These are phyloP conservation scores for Perognathus longimembris DNA, from an alignment of 2,113 vertebrate genomes.

Conservation along the genomic window DNA sequence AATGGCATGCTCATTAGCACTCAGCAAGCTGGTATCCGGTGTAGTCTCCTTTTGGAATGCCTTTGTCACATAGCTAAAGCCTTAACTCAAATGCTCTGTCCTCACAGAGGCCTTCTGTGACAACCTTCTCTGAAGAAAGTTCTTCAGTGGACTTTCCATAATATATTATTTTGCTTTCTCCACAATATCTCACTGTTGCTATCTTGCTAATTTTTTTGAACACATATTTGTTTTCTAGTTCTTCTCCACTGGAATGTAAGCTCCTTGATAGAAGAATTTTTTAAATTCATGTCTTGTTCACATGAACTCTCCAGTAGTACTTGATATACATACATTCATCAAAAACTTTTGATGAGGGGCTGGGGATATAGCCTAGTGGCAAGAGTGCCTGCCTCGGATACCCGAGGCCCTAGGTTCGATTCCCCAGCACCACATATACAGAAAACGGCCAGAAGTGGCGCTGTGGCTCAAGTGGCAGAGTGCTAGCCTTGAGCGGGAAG, in stretches of 20 bases:
- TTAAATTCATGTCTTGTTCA: not conserved
- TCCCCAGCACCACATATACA: too few species aligned
- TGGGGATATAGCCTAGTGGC: too few species aligned
- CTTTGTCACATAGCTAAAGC: not conserved
- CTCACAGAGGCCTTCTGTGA: not conserved
- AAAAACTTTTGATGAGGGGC: too few species aligned
- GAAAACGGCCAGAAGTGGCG: too few species aligned
- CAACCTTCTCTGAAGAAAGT: not conserved
- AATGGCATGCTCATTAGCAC: not conserved
- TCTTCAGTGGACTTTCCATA: not conserved
- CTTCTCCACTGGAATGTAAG: not conserved
- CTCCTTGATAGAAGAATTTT: not conserved
- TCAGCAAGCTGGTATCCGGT: not conserved
- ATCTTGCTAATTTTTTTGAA: constrained; percentile 22
- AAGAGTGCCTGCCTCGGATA: too few species aligned
- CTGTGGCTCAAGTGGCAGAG: too few species aligned
- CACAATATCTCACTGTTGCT: not conserved
- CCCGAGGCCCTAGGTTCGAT: too few species aligned
- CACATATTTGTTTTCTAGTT: not conserved
- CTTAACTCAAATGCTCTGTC: not conserved
- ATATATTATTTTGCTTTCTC: not conserved
- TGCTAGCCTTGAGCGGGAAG: too few species aligned
- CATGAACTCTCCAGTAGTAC: not conserved
- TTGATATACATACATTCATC: too few species aligned
- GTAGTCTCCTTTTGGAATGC: not conserved